Percentiles rank a stretch among this genome's conserved stretches.
Conservation (phyloP, 2,888 invertebrate species). For the Thymelicus acteon region DNA sequence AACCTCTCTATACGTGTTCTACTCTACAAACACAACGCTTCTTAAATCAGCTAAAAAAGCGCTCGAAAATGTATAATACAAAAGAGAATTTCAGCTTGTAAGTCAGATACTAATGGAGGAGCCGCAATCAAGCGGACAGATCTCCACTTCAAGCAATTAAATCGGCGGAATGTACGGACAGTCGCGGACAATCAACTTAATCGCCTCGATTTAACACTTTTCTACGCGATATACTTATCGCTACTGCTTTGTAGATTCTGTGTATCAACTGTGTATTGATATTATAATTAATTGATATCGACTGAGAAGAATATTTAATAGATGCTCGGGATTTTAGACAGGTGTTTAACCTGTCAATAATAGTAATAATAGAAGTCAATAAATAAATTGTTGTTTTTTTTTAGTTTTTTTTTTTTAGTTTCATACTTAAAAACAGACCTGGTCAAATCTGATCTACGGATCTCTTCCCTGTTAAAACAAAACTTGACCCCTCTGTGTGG, state of each 20-base stretch:
- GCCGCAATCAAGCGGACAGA: slow-evolving; percentile 56
- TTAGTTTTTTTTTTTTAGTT: no score
- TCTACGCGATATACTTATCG: slow-evolving; percentile 42
- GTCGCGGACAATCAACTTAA: slow-evolving; percentile 72
- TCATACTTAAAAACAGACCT: no score
- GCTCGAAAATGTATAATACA: slow-evolving; percentile 56
- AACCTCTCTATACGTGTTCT: background rate
- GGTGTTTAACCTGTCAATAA: no score
- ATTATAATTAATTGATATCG: background rate
- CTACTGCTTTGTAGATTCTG: background rate
- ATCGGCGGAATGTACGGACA: slow-evolving; percentile 65
- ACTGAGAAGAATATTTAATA: background rate
- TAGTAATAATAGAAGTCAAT: no score
- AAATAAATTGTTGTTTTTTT: no score
- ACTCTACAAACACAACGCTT: slow-evolving; percentile 54
- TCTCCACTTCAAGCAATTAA: slow-evolving; percentile 64
- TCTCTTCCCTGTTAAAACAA: no score
- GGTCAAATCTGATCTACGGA: no score
- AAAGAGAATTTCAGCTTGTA: slow-evolving; percentile 58
- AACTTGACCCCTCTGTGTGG: no score
- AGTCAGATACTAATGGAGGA: slow-evolving; percentile 74
- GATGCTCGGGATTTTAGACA: no score
- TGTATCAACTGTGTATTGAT: background rate
- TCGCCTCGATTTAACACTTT: slow-evolving; percentile 79
- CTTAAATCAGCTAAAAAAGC: slow-evolving; percentile 53